Evolutionary conservation across 1,140 invertebrate species (phyloP).

Genomic region (Zaprionus nigranus): DNA sequence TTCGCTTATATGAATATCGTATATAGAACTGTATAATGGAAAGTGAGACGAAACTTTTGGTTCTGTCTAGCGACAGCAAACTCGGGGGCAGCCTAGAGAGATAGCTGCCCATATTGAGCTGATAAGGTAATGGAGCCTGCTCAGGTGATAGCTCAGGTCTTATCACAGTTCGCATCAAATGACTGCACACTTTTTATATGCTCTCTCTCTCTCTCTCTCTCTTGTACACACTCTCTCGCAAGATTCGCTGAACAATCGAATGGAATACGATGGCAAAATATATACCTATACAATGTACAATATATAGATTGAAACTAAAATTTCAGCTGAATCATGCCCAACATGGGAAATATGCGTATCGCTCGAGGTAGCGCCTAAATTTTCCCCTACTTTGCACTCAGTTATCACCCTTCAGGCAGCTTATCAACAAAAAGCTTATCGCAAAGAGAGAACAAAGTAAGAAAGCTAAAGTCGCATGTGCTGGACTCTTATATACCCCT

Average conservation of each 20-base stretch:
- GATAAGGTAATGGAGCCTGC: conserved; percentile 20
- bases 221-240: not conserved
- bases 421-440: not conserved
- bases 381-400: not conserved
- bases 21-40: conserved; percentile 1
- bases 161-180: conserved; percentile 4
- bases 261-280: not conserved
- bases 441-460: not conserved
- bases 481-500: no score
- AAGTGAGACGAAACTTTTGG: conserved; percentile 29
- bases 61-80: conserved; percentile 1
- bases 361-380: not conserved
- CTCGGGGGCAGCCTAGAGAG: conserved; percentile 14
- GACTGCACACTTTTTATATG: conserved; percentile 6
- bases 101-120: not conserved
- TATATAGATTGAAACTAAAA: conserved; percentile 6
- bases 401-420: not conserved
- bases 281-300: no score
- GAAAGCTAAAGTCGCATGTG: not conserved
- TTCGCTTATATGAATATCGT: no score
- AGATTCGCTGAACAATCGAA: conserved; percentile 31
- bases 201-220: not conserved
- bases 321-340: conserved; percentile 1
- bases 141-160: conserved; percentile 2
- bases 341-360: not conserved